Evolutionary conservation across 2,888 invertebrate genomes (phyloP), one percentile per base, ranked within the genome.

Genomic region (Nudaria mundana): DNA sequence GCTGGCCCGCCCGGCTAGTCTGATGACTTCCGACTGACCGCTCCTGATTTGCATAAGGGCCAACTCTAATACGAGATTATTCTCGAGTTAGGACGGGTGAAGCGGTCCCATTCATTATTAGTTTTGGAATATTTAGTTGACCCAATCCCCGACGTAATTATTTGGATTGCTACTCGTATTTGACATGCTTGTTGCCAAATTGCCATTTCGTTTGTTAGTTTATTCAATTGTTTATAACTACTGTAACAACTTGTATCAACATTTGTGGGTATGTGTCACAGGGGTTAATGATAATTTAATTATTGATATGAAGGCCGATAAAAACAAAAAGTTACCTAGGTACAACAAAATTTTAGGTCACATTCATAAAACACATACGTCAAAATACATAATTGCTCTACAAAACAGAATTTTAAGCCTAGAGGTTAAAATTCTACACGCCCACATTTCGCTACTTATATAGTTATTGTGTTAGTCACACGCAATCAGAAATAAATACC

Each of bases 21-120:
- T 80, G 82, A 83, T 83, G 82, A 86, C 84, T 87, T 86, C 82
- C 85, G 81, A 85, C 75, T 85, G 84, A 82, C 85, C 84, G 84
- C 80, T 69, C 71, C 69, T 65, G 70, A 85, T 87, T 87, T 85
- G 86, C 86, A 87, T 86, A 86, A 87, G 81, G 86, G 79, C 75
- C 71, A 70, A 74, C 73, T 75, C 77, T 80, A 85, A 86, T 84
- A 81, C 74, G 80, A 78, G 80, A 86, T 87, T 85, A 86, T 81
- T 79, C 77, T 76, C 78, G 69, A 78, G 80, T 81, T 84, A 81
- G 73, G 63, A 71, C 67, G 66, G 63, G 66, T 67, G 68, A 66
- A 66, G 64, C 73, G 69, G 68, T 53, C 75, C 76, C 58, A 76
- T 81, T 79, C 75, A 75, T 82, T 85, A 80, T 81, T 81, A 83